Percentiles rank a stretch among this genome's conserved stretches.
phyloP scores from a whole-genome alignment of 1,140 invertebrate species.

The Drosophila pseudoananassae region DNA sequence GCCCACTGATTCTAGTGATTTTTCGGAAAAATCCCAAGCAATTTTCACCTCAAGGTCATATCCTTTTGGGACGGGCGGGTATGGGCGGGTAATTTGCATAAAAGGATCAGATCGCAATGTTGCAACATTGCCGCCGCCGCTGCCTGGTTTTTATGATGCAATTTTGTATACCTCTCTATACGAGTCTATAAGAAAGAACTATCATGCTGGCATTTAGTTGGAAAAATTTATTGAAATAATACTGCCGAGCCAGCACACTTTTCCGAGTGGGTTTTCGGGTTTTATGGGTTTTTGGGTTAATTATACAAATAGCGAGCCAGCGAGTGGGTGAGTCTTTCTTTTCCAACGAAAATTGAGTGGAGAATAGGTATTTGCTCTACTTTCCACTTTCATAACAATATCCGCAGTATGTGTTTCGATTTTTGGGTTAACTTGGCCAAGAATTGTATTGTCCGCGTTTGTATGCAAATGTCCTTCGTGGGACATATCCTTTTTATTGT shows the following conservation, averaged over 20 bases:
- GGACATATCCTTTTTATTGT: slow-evolving; percentile 49
- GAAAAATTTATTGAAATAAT: slow-evolving; percentile 54
- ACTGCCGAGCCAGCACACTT: slow-evolving; percentile 53
- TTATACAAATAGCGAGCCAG: slow-evolving; percentile 12
- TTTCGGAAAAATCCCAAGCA: background rate
- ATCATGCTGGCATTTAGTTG: slow-evolving; percentile 59
- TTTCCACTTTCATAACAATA: slow-evolving; percentile 27
- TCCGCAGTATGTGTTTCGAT: slow-evolving; percentile 1
- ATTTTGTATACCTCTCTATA: slow-evolving; percentile 22
- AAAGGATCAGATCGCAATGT: slow-evolving; percentile 58
- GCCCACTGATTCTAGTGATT: slow-evolving; percentile 1
- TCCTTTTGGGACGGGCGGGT: slow-evolving; percentile 13
- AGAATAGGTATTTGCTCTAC: slow-evolving; percentile 35
- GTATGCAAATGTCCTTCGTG: slow-evolving; percentile 50
- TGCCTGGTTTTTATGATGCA: slow-evolving; percentile 71
- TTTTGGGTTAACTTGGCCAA: slow-evolving; percentile 40
- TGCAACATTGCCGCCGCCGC: slow-evolving; percentile 44
- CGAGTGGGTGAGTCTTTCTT: slow-evolving; percentile 6
- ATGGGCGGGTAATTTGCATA: slow-evolving; percentile 59
- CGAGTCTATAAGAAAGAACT: background rate
- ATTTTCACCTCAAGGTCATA: slow-evolving; percentile 33
- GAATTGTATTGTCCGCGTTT: slow-evolving; percentile 12
- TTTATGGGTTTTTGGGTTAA: slow-evolving; percentile 23
- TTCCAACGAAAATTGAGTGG: too few relatives aligned
- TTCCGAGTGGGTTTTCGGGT: slow-evolving; percentile 36